Evolutionary conservation across 2,888 invertebrate genomes (phyloP), one percentile per base, ranked within the genome.

Genomic region (Tachina lurida): DNA sequence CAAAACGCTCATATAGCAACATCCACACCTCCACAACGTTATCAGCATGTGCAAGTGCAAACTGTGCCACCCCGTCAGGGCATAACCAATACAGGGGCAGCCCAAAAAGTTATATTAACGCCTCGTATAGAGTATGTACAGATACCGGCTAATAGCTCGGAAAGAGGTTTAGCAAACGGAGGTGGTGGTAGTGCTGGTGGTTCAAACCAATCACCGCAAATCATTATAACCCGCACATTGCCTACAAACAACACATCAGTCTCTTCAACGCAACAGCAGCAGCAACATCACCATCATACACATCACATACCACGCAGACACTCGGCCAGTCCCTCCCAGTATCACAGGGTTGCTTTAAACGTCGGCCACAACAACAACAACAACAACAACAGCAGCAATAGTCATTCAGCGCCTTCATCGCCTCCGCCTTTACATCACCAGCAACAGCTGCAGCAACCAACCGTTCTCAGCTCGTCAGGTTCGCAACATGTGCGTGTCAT

Each of bases 401-500:
- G 83, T 73, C 84, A 87, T 86, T 88, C 87, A 80, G 84, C 76
- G 74, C 86, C 87, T 78, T 87, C 88, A 68, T 88, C 89, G 70
- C 88, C 89, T 13, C 89, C 90, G 62, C 89, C 88, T 70, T 88
- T 88, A 81, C 88, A 88, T 67, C 88, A 88, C 47, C 87, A 86
- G n/a, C 78, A 87, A 65, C 88, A 87, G 62, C 56, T 41, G 65
- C 78, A 68, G 12, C 87, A 87, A 68, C 88, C 87, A 86, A 17
- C 88, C 81, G 13, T 89, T 88, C 63, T 52, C 17, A 83, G 73
- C 73, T 77, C 31, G 31, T 31, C 77, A 77, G 77, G 83, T 77
- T 84, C 83, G 65, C 91, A 92, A 68, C 92, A 92, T 88, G 93
- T 93, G 73, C 92, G 93, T 39, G 93, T 93, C n/a, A 93, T 93